Base-by-base conservation (phyloP, 2,888 invertebrate genomes). In the Lasioglossum pauxillum region DNA sequence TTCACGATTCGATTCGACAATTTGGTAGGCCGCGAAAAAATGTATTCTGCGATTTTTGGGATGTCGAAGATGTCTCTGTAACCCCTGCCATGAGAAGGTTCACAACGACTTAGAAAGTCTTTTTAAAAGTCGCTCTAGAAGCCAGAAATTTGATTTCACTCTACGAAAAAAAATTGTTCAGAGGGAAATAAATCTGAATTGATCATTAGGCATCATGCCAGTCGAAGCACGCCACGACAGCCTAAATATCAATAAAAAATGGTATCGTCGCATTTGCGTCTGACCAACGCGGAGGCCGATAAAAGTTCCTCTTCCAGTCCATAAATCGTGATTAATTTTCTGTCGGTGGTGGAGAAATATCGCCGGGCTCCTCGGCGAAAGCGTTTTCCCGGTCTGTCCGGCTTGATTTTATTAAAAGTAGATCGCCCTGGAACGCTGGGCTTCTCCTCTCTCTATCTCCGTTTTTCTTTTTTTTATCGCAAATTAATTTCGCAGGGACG, bases 361-460 rank as follows among this genome's bases (percentile, higher is more conserved):
- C 19, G 46, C 7, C 27, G 44, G 23, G 23, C 35, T 44, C 16
- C 41, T 23, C 67, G 27, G 69, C n/a, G 41, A 76, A 80, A 73
- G 53, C 31, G 53, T 53, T 44, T 1, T n/a, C 35, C 67, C 67
- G 8, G 23, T 38, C 41, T 2, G 12, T 16, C n/a, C 57, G 44
- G n/a, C 10, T 12, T 41, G 60, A 75, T 84, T 84, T 78, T 38
- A 75, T 75, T 72, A 78, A 78, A 78, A 84, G 75, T 41, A 78
- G 41, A 75, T 64, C 31, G 57, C 35, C 27, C 10, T 16, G 72
- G 41, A 72, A 64, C 57, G 78, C 69, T 27, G 41, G 78, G 64
- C 23, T 5, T 35, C 35, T 35, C 35, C 53, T 53, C 23, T 8
- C 53, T 53, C 53, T 53, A 10, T 10, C 53, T 10, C 23, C 3